Evolutionary conservation across 1,140 invertebrate genomes (phyloP).

Genomic region (Sitobion miscanthi): DNA sequence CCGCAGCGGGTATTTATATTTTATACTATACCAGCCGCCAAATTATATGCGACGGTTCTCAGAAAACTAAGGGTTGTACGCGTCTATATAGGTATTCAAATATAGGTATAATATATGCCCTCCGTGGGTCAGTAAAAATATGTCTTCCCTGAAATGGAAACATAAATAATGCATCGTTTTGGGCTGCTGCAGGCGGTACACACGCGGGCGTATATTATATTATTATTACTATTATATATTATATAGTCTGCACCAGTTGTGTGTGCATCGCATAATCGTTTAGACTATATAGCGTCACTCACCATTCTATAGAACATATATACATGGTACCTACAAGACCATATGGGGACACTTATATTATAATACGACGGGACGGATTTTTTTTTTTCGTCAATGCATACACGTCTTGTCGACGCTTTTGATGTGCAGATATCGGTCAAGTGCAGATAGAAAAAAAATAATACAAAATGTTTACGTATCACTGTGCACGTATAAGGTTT

Average conservation of each 20-base stretch:
- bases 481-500: too few relatives aligned
- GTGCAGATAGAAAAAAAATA: background rate
- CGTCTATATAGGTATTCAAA: background rate
- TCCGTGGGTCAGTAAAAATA: background rate
- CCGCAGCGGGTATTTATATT: background rate
- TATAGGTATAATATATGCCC: background rate
- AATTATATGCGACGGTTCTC: background rate
- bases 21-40: background rate
- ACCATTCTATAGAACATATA: too few relatives aligned
- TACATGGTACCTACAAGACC: background rate
- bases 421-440: background rate
- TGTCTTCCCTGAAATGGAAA: conserved; percentile 6
- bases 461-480: background rate
- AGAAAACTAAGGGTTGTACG: background rate
- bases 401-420: background rate
- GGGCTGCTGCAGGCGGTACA: background rate
- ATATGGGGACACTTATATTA: background rate
- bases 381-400: background rate
- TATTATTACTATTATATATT: too few relatives aligned
- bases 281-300: background rate
- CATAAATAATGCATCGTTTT: background rate
- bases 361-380: background rate
- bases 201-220: background rate
- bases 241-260: background rate
- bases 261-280: background rate